These are phyloP conservation scores for Pharmacophagus antenor DNA, from an alignment of 2,888 invertebrate genomes.

Conservation along the genomic window DNA sequence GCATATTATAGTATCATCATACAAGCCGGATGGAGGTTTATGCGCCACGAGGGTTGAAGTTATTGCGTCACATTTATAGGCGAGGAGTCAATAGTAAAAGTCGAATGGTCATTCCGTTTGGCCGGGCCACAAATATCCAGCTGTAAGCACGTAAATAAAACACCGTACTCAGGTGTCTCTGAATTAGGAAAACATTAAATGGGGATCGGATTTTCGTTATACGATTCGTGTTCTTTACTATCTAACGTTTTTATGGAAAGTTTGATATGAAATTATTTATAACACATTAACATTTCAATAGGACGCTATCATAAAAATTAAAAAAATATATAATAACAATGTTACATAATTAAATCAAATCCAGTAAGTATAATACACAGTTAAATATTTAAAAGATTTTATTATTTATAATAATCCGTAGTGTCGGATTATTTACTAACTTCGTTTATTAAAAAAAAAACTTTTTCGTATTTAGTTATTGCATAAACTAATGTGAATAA, in stretches of 20 bases:
- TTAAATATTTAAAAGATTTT: too few relatives aligned
- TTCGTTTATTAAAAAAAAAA: too few relatives aligned
- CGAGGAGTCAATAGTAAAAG: conserved; percentile 69
- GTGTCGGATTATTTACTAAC: too few relatives aligned
- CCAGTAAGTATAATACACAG: too few relatives aligned
- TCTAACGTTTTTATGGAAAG: conserved; percentile 14
- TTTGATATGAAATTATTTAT: conserved; percentile 1
- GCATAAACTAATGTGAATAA: too few relatives aligned
- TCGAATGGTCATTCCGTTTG: conserved; percentile 53
- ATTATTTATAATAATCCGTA: too few relatives aligned
- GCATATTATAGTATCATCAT: conserved; percentile 79
- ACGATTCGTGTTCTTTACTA: conserved; percentile 2
- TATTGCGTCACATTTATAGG: conserved; percentile 64
- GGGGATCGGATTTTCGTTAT: conserved; percentile 26
- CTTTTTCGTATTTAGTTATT: too few relatives aligned
- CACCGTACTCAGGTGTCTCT: conserved; percentile 29
- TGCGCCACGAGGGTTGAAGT: conserved; percentile 62
- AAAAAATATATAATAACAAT: background rate
- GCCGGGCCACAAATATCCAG: conserved; percentile 41
- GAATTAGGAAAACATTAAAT: conserved; percentile 29
- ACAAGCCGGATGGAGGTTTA: conserved; percentile 65
- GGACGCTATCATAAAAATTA: background rate
- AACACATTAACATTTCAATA: background rate
- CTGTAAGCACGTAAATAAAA: conserved; percentile 39
- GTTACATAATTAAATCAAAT: too few relatives aligned